phyloP scores from a whole-genome alignment of 1,140 invertebrate species.

The Drosophila saltans region DNA sequence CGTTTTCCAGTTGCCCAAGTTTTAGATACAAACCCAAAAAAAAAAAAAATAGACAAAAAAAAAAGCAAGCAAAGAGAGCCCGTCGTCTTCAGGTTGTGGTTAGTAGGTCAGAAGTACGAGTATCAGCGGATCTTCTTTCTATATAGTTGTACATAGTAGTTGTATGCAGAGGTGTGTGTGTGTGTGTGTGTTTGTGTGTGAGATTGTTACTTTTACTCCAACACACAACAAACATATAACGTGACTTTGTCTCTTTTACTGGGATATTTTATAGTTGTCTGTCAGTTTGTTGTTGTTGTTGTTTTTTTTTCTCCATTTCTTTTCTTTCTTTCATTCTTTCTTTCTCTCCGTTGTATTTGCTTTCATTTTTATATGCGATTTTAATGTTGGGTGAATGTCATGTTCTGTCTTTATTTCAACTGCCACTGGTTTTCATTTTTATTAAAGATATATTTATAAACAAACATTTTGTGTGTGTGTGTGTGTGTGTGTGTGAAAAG shows the following conservation, averaged over 20 bases:
- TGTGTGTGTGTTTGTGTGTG: slow-evolving; percentile 58
- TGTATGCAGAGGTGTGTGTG: background rate
- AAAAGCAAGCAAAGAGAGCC: background rate
- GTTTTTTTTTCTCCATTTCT: background rate
- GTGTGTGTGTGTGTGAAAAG: background rate
- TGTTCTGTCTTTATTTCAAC: slow-evolving; percentile 51
- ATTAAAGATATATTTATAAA: slow-evolving; percentile 42
- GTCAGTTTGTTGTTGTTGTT: slow-evolving; percentile 5
- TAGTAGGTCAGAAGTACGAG: slow-evolving; percentile 75
- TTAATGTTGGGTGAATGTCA: slow-evolving; percentile 77
- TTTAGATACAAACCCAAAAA: slow-evolving; percentile 6
- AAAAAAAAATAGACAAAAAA: too few relatives aligned
- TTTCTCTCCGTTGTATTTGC: slow-evolving; percentile 40
- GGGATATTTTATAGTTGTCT: slow-evolving; percentile 72
- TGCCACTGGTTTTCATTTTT: slow-evolving; percentile 75
- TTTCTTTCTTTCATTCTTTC: background rate
- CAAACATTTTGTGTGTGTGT: slow-evolving; percentile 4
- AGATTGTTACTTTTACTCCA: slow-evolving; percentile 61
- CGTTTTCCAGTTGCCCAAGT: slow-evolving; percentile 69
- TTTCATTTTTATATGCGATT: slow-evolving; percentile 77
- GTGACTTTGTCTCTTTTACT: slow-evolving; percentile 73
- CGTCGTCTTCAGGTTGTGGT: slow-evolving; percentile 29
- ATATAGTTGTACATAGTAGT: background rate
- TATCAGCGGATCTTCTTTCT: slow-evolving; percentile 9
- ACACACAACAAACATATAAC: slow-evolving; percentile 59